phyloP scores from a whole-genome alignment of 2,113 vertebrate genomes.

The Indri indri region DNA sequence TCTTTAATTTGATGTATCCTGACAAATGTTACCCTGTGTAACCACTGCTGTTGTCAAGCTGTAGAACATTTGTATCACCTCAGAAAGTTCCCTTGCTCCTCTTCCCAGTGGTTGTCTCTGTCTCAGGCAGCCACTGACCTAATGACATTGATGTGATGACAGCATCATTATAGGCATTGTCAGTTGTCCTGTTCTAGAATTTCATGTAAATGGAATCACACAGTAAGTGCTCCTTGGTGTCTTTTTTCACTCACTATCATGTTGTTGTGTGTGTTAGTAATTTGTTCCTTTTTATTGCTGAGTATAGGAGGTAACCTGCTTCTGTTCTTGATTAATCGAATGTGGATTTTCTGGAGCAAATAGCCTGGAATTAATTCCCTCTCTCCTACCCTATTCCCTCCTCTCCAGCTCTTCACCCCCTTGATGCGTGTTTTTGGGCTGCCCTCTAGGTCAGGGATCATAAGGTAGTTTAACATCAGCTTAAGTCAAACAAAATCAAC shows the following conservation, averaged over 20 bases:
- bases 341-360: not conserved
- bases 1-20: not conserved
- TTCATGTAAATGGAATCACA: not conserved
- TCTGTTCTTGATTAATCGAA: not conserved
- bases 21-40: not conserved
- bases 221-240: not conserved
- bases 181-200: not conserved
- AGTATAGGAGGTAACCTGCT: not conserved
- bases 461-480: not conserved
- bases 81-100: not conserved
- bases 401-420: not conserved
- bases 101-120: not conserved
- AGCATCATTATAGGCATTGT: not conserved
- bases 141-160: not conserved
- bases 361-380: not conserved
- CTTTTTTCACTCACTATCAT: not conserved
- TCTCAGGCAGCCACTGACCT: not conserved
- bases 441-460: not conserved
- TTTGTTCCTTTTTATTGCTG: not conserved
- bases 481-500: not conserved
- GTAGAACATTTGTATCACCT: not conserved
- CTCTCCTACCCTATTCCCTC: not conserved
- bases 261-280: not conserved
- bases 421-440: not conserved
- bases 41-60: not conserved